Evolutionary conservation across 2,113 vertebrate species (phyloP).

Genomic region (Rhipidura dahli): DNA sequence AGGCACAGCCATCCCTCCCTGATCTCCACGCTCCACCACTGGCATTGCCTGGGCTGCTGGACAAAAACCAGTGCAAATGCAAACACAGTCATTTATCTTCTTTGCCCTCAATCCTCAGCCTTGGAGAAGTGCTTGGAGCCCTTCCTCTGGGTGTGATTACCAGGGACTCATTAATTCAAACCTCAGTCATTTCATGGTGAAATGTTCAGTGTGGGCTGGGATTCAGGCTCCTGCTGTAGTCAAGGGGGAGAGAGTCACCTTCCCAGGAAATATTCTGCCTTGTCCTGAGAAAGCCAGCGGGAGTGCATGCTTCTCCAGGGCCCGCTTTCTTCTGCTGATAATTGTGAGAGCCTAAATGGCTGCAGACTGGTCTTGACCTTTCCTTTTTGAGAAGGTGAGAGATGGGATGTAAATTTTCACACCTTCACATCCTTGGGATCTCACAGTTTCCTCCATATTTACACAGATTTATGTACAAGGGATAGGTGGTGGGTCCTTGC

Average conservation of each 20-base stretch:
- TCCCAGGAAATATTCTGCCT: not conserved
- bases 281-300: not conserved
- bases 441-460: not conserved
- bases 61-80: not conserved
- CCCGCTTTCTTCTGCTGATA: not conserved
- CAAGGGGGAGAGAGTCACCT: not conserved
- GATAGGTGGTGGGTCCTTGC: not conserved
- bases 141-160: not conserved
- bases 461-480: not conserved
- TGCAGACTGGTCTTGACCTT: not conserved
- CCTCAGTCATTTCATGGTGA: not conserved
- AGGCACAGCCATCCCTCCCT: fast-evolving
- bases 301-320: not conserved
- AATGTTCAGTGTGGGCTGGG: not conserved
- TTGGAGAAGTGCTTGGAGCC: not conserved
- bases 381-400: not conserved
- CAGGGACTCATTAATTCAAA: not conserved
- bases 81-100: not conserved
- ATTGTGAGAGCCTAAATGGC: not conserved
- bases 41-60: not conserved
- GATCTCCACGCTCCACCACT: not conserved
- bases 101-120: not conserved
- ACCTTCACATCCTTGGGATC: not conserved
- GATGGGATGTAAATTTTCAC: not conserved
- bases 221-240: not conserved